These are phyloP conservation scores for Cottus gobio DNA, from an alignment of 2,113 vertebrate species.

Conservation along the genomic window DNA sequence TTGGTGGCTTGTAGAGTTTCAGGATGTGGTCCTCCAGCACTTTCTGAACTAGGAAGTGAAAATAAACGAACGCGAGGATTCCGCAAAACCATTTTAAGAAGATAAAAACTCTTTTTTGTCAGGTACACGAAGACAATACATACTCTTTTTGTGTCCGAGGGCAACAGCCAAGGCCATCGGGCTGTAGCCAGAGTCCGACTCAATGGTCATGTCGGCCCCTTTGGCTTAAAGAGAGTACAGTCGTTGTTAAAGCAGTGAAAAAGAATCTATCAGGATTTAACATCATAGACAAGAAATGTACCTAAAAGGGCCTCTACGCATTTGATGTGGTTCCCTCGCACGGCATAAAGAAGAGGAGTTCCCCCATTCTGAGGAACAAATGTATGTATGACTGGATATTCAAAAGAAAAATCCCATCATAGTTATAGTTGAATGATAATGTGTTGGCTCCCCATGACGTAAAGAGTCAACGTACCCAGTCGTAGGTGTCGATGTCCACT, in stretches of 20 bases:
- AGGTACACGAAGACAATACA: slow-evolving; percentile 16
- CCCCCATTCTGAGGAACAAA: slow-evolving; percentile 89
- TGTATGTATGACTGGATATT: neutral
- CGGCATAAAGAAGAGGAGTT: slow-evolving; percentile 95
- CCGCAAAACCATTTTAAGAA: neutral
- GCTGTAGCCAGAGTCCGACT: slow-evolving; percentile 95
- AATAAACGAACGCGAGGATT: slow-evolving; percentile 23
- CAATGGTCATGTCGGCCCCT: slow-evolving; percentile 93
- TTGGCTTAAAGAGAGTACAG: slow-evolving; percentile 48
- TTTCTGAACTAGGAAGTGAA: slow-evolving; percentile 84
- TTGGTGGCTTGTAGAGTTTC: slow-evolving; percentile 79
- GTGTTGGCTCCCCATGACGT: neutral
- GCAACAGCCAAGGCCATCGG: slow-evolving; percentile 95
- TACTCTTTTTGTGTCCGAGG: slow-evolving; percentile 92
- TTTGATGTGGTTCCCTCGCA: slow-evolving; percentile 93
- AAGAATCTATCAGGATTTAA: neutral
- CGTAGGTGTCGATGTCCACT: slow-evolving; percentile 93
- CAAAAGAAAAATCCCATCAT: neutral
- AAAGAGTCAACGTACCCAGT: slow-evolving; percentile 87
- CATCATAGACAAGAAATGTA: slow-evolving; percentile 60
- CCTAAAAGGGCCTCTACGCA: slow-evolving; percentile 92
- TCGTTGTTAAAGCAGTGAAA: neutral
- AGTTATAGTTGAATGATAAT: neutral
- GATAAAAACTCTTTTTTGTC: neutral
- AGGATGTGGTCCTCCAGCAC: slow-evolving; percentile 90